phyloP scores from a whole-genome alignment of 1,140 invertebrate genomes.

The Pseudomyrmex sp. region DNA sequence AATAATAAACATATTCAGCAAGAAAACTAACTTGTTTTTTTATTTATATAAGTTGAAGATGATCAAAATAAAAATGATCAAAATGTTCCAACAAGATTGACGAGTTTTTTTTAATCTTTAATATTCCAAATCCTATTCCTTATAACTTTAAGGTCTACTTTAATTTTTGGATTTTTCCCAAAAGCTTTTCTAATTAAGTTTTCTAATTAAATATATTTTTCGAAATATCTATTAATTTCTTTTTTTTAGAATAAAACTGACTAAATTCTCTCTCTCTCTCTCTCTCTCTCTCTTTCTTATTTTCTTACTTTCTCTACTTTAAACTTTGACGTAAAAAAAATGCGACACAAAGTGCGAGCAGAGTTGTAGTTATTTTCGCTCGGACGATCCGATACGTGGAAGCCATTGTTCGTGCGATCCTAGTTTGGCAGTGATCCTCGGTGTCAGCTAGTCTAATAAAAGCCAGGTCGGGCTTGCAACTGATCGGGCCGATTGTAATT shows the following conservation, averaged over 20 bases:
- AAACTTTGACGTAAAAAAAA: conserved; percentile 51
- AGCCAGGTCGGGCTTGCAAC: conserved; percentile 68
- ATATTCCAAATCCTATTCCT: too few species aligned
- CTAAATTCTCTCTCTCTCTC: background rate
- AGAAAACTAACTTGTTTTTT: too few species aligned
- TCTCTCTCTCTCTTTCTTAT: background rate
- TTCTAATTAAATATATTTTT: too few species aligned
- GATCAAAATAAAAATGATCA: too few species aligned
- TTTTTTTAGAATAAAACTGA: background rate
- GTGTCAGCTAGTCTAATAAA: conserved; percentile 79
- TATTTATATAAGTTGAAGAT: too few species aligned
- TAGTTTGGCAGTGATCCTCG: conserved; percentile 80
- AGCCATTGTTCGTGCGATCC: conserved; percentile 79
- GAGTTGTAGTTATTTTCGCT: conserved; percentile 75
- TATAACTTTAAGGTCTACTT: too few species aligned
- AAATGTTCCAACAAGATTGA: too few species aligned
- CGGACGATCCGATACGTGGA: conserved; percentile 68
- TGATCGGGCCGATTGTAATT: conserved; percentile 65
- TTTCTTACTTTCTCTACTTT: conserved; percentile 28
- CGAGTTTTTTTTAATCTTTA: too few species aligned
- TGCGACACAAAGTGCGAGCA: conserved; percentile 56
- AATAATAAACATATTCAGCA: too few species aligned
- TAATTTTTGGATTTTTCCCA: too few species aligned
- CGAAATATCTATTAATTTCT: too few species aligned
- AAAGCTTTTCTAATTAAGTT: too few species aligned